phyloP scores from a whole-genome alignment of 2,113 vertebrate species.

The Phocoena sinus region DNA sequence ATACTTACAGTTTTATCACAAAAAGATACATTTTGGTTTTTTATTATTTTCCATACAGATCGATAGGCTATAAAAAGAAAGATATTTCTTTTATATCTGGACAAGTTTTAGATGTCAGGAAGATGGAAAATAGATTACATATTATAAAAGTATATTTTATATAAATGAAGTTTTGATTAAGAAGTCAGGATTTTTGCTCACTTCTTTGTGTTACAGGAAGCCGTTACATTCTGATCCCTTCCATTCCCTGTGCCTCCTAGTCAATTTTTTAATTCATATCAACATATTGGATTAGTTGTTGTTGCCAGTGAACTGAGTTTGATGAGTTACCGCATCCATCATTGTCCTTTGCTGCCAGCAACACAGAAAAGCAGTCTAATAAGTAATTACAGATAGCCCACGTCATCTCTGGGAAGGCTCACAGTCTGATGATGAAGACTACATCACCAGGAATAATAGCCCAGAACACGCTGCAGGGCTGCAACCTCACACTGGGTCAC shows the following conservation, averaged over 20 bases:
- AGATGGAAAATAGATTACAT: not conserved
- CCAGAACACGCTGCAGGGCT: accelerated
- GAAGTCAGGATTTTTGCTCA: not conserved
- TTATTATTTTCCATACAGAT: not conserved
- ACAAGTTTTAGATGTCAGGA: not conserved
- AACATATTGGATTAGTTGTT: not conserved
- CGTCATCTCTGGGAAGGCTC: not conserved
- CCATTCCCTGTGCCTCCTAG: not conserved
- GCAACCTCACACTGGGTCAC: accelerated
- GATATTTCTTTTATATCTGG: not conserved
- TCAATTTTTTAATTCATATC: not conserved
- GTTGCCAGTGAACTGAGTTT: not conserved
- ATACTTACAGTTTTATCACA: not conserved
- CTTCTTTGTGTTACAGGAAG: not conserved
- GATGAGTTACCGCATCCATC: not conserved
- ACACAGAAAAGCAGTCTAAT: not conserved
- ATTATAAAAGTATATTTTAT: not conserved
- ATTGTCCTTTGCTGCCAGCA: not conserved
- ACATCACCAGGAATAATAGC: not conserved
- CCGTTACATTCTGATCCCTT: not conserved
- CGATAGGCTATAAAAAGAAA: not conserved
- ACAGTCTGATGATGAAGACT: not conserved
- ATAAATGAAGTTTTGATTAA: not conserved
- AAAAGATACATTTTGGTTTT: not conserved
- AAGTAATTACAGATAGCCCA: not conserved